These are phyloP conservation scores for Neelides folsomi DNA, from an alignment of 2,888 invertebrate genomes.

Conservation along the genomic window DNA sequence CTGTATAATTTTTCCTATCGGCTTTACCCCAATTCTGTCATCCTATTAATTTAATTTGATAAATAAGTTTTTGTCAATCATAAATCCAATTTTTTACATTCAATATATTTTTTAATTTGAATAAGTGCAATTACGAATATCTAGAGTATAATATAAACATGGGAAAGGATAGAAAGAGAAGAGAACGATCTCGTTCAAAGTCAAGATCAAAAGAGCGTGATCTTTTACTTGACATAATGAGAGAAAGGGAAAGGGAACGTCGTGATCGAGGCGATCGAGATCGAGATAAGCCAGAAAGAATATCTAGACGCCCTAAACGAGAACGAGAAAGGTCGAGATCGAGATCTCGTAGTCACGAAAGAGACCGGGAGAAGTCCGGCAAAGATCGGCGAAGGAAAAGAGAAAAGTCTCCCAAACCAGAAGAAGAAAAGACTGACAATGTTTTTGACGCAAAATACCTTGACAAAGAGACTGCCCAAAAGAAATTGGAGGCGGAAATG, in stretches of 20 bases:
- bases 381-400: conserved; percentile 8
- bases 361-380: conserved; percentile 41
- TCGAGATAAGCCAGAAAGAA: conserved; percentile 12
- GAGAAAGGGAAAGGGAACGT: conserved; percentile 46
- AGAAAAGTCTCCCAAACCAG: conserved; percentile 1
- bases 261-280: conserved; percentile 23
- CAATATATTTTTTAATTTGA: no score
- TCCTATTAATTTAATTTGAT: no score
- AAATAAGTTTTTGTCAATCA: no score
- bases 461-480: conserved; percentile 66
- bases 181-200: conserved; percentile 5
- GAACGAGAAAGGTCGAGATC: conserved; percentile 45
- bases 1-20: no score
- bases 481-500: conserved; percentile 84
- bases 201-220: conserved; percentile 9
- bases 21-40: no score
- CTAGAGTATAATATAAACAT: no score
- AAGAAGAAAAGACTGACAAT: conserved; percentile 10
- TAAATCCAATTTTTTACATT: no score
- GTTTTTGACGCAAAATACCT: conserved; percentile 12
- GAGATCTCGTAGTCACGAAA: conserved; percentile 40
- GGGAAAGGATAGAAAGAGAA: conserved; percentile 23
- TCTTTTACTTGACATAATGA: not conserved
- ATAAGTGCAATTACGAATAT: no score
- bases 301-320: conserved; percentile 43